phyloP scores from a whole-genome alignment of 2,888 invertebrate genomes.

The Sarcophaga caerulescens region DNA sequence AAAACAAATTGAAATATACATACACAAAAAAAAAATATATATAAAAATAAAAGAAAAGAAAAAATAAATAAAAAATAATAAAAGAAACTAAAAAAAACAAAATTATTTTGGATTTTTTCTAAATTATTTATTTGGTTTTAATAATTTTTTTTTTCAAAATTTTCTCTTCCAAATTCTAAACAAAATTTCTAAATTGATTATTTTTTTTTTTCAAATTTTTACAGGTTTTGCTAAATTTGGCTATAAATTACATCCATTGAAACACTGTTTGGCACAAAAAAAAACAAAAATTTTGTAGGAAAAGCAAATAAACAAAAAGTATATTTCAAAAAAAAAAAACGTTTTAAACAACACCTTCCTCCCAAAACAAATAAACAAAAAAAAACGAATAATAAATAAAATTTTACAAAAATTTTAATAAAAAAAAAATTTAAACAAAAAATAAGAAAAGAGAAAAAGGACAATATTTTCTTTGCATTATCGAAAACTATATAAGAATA shows the following conservation, averaged over 20 bases:
- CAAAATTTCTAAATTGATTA: conserved; percentile 56
- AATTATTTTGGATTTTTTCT: conserved; percentile 56
- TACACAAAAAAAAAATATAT: conserved; percentile 56
- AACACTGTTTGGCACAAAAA: conserved; percentile 51
- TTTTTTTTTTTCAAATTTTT: conserved; percentile 56
- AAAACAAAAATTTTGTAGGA: conserved; percentile 21
- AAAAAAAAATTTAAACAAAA: conserved; percentile 19
- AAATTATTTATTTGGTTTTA: conserved; percentile 54
- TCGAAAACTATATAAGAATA: conserved; percentile 7
- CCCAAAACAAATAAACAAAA: too few species aligned
- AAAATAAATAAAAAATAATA: conserved; percentile 49
- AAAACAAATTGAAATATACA: conserved; percentile 69
- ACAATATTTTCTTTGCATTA: conserved; percentile 65
- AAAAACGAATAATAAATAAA: neutral
- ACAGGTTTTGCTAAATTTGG: conserved; percentile 62
- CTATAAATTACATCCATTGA: conserved; percentile 25
- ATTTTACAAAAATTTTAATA: neutral
- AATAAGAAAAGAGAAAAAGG: conserved; percentile 68
- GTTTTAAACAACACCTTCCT: too few species aligned
- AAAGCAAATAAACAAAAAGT: conserved; percentile 39
- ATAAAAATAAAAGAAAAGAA: conserved; percentile 41
- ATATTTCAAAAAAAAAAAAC: conserved; percentile 58
- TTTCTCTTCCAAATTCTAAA: conserved; percentile 33
- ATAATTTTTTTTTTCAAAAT: conserved; percentile 12
- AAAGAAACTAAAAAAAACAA: conserved; percentile 54